Percentiles rank a stretch among this genome's conserved stretches.
Evolutionary conservation across 2,113 vertebrate genomes (phyloP).

Genomic region (Sceloporus tristichus): DNA sequence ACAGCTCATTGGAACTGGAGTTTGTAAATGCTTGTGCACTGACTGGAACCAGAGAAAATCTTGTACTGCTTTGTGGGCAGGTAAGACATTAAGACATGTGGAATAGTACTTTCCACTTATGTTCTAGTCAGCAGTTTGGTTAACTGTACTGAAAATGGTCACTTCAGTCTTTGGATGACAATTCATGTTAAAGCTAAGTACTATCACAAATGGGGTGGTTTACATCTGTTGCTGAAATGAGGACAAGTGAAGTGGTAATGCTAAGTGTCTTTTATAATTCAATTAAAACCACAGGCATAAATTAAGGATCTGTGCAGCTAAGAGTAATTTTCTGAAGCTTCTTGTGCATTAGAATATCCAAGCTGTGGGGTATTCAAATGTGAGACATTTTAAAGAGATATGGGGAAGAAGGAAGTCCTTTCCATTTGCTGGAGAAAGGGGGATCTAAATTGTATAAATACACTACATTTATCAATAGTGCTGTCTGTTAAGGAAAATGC

Average conservation of each 20-base stretch:
- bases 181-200: constrained; percentile 14
- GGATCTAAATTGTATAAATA: no score
- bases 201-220: constrained; percentile 15
- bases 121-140: constrained; percentile 29
- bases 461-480: not conserved
- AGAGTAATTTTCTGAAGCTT: not conserved
- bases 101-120: constrained; percentile 1
- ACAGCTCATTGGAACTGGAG: constrained; percentile 12
- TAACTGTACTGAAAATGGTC: constrained; percentile 23
- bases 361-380: not conserved
- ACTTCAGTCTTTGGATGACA: not conserved
- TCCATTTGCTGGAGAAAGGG: not conserved
- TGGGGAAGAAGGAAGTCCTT: not conserved
- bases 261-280: constrained; percentile 11
- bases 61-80: not conserved
- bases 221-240: not conserved
- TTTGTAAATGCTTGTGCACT: not conserved
- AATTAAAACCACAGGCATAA: not conserved
- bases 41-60: constrained; percentile 37
- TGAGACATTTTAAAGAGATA: not conserved
- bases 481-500: no score
- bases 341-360: not conserved
- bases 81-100: constrained; percentile 27
- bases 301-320: not conserved
- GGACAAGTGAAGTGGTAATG: not conserved